These are phyloP conservation scores for Spea multiplicata DNA, from an alignment of 2,113 vertebrate species.

Conservation along the genomic window DNA sequence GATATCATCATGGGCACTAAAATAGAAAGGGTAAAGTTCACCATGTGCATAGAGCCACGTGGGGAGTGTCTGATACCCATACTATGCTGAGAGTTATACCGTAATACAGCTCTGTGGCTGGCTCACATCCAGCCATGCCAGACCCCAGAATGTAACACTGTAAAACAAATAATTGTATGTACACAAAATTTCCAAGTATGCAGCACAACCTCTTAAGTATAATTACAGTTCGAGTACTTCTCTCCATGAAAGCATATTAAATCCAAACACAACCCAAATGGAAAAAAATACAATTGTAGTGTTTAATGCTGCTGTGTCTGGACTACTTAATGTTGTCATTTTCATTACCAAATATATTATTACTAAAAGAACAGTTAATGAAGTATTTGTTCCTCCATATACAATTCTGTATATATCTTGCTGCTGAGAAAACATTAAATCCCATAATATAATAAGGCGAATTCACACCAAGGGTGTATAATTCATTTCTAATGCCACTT, in stretches of 20 bases:
- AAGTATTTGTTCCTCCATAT: slow-evolving; percentile 15
- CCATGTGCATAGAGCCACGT: too few relatives aligned
- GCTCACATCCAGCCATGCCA: too few relatives aligned
- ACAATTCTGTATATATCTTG: slow-evolving; percentile 10
- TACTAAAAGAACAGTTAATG: slow-evolving; percentile 23
- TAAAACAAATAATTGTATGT: too few relatives aligned
- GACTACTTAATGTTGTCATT: slow-evolving; percentile 19
- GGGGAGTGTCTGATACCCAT: too few relatives aligned
- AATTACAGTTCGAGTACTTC: background rate
- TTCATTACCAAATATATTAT: slow-evolving; percentile 20
- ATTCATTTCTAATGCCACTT: slow-evolving; percentile 26
- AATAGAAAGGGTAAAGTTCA: too few relatives aligned
- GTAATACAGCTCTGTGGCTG: too few relatives aligned
- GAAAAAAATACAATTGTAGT: slow-evolving; percentile 4
- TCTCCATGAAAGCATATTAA: background rate
- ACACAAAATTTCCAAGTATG: background rate
- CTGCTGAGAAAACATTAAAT: slow-evolving; percentile 16
- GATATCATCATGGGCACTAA: too few relatives aligned
- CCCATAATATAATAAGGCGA: slow-evolving; percentile 17
- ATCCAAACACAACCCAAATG: slow-evolving; percentile 12
- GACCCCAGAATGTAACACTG: too few relatives aligned
- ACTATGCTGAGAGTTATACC: too few relatives aligned
- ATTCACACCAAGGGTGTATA: slow-evolving; percentile 14
- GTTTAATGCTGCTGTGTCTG: slow-evolving; percentile 1
- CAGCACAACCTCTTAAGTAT: background rate